Evolutionary conservation across 1,140 invertebrate genomes (phyloP), one percentile per base, ranked within the genome.

Genomic region (Acromyrmex echinatior): DNA sequence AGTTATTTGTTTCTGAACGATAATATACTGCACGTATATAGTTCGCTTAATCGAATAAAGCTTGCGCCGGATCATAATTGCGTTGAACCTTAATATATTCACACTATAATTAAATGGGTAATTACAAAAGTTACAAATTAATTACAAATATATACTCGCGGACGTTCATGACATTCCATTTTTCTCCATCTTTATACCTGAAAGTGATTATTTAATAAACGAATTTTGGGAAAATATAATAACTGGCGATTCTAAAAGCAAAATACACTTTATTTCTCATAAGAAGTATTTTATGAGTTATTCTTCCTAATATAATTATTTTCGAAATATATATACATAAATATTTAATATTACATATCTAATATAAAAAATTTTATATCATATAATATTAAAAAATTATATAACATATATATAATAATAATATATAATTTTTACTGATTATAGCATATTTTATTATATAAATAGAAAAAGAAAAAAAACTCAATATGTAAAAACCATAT

Each of bases 41-140:
- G n/a, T 78, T 65, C 16, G 21, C 39, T 63, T 49, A 49, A 78
- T 45, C 60, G 21, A 31, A 63, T 78, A 65, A 65, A 63, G 60
- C 16, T 12, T 49, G 35, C 16, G 39, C 31, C 21, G 9, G 56
- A 25, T 10, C 76, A 63, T 78, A 77, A 77, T 39, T 14, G 35
- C 35, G 65, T 63, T 45, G 16, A n/a, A 16, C 21, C 2, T n/a
- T 25, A 78, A 63, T 49, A 16, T 18, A 12, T 78, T 28, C 35
- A 35, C 18, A 12, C 25, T 4, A 14, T 45, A 78, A 62, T 60
- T 78, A 25, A 78, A 62, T 49, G 35, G 10, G 10, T 45, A 12
- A 45, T 63, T 60, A 31, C 25, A 16, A 78, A 78, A 62, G 39
- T 45, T 45, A 62, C 21, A 39, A 25, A 62, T 63, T 16, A 78